Conservation (phyloP, 2,888 invertebrate genomes). For the Aleiodes testaceus region DNA sequence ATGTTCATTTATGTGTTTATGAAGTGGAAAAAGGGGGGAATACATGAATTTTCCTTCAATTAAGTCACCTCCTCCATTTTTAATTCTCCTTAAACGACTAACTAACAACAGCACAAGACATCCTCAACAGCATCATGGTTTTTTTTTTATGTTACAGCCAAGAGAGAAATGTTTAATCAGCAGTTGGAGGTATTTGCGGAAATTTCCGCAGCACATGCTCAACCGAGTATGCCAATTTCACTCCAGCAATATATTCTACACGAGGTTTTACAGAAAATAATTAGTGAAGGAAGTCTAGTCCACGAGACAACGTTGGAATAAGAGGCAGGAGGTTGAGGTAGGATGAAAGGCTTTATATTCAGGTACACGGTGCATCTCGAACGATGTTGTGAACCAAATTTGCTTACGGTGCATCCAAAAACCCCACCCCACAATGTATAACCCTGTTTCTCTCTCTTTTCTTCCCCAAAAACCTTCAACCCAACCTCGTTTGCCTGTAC, state of each 20-base stretch:
- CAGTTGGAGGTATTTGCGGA: slow-evolving; percentile 18
- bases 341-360: slow-evolving; percentile 46
- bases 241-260: slow-evolving; percentile 30
- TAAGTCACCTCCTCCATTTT: too few relatives aligned
- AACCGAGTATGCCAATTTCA: slow-evolving; percentile 14
- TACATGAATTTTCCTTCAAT: too few relatives aligned
- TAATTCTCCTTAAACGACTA: too few relatives aligned
- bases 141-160: not conserved
- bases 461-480: slow-evolving; percentile 17
- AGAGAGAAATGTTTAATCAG: slow-evolving; percentile 29
- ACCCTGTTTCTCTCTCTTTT: slow-evolving; percentile 1
- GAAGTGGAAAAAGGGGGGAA: too few relatives aligned
- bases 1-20: too few relatives aligned
- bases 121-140: not conserved
- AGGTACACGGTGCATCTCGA: slow-evolving; percentile 39
- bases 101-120: too few relatives aligned
- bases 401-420: slow-evolving; percentile 54
- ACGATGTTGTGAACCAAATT: slow-evolving; percentile 58
- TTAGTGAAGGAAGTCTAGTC: slow-evolving; percentile 59
- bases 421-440: slow-evolving; percentile 20
- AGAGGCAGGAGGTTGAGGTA: slow-evolving; percentile 37
- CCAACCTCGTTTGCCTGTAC: slow-evolving; percentile 42
- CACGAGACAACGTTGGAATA: slow-evolving; percentile 26
- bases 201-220: slow-evolving; percentile 15
- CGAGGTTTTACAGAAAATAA: slow-evolving; percentile 64